Conservation (phyloP, 1,140 invertebrate species). For the Heliconius eleuchia region DNA sequence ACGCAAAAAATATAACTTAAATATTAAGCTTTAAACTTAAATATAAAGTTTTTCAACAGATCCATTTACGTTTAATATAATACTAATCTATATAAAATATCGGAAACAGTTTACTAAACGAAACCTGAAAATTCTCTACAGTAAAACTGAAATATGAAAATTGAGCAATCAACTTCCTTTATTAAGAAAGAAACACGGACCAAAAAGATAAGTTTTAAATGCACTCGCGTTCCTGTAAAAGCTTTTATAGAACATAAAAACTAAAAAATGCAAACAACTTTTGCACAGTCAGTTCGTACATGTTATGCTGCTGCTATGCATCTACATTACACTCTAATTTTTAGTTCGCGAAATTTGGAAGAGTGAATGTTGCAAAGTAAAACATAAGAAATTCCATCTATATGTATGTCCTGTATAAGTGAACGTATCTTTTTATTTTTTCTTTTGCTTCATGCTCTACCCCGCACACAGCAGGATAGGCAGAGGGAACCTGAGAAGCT, state of each 20-base stretch:
- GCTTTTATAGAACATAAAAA: conserved; percentile 55
- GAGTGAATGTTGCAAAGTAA: neutral
- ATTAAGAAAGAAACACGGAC: conserved; percentile 44
- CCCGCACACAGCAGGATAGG: too few relatives aligned
- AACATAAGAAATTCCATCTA: neutral
- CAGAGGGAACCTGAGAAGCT: too few relatives aligned
- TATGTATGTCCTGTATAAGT: too few relatives aligned
- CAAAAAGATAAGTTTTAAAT: conserved; percentile 55
- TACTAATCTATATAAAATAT: neutral
- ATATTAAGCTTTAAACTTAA: neutral
- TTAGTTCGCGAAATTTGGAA: neutral
- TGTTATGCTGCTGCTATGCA: conserved; percentile 26
- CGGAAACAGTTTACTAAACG: neutral
- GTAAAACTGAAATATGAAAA: conserved; percentile 37
- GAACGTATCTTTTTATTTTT: too few relatives aligned
- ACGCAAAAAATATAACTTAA: neutral
- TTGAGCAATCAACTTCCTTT: conserved; percentile 45
- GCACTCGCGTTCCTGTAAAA: conserved; percentile 53
- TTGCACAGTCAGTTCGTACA: conserved; percentile 31
- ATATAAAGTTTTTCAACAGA: neutral
- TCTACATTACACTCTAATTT: neutral
- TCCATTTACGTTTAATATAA: neutral
- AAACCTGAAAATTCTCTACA: neutral
- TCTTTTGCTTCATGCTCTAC: too few relatives aligned
- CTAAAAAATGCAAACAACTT: conserved; percentile 45